A percentile compares a stretch with the other conserved stretches of the same genome.
Conservation (phyloP, 2,888 invertebrate species). For the Bellardia pandia region DNA sequence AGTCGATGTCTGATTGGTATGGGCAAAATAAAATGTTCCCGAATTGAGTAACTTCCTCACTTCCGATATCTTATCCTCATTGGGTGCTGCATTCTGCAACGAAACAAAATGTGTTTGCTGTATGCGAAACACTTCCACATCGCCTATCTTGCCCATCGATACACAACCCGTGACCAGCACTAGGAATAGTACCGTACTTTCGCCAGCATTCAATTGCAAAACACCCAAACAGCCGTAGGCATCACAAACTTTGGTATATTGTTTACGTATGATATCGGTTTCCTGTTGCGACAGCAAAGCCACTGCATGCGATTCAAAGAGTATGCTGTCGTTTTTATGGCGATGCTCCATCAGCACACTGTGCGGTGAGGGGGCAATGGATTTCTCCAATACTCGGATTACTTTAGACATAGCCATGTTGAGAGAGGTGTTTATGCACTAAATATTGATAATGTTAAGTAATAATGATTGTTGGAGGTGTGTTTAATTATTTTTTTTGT, state of each 20-base stretch:
- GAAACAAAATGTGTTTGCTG: slow-evolving; percentile 96
- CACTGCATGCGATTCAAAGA: slow-evolving; percentile 96
- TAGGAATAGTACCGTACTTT: slow-evolving; percentile 93
- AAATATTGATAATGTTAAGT: not conserved
- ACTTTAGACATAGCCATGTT: slow-evolving; percentile 97
- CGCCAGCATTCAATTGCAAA: slow-evolving; percentile 93
- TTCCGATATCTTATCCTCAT: slow-evolving; percentile 87
- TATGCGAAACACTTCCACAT: slow-evolving; percentile 97
- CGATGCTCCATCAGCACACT: slow-evolving; percentile 95
- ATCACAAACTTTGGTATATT: slow-evolving; percentile 95
- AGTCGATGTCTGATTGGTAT: slow-evolving; percentile 77
- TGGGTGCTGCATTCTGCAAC: slow-evolving; percentile 88
- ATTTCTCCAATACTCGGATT: slow-evolving; percentile 95
- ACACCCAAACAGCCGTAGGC: slow-evolving; percentile 98
- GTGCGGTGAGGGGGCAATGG: slow-evolving; percentile 93
- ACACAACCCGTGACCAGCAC: slow-evolving; percentile 98
- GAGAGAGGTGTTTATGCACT: not conserved
- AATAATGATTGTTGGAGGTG: not conserved
- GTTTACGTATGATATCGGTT: slow-evolving; percentile 94
- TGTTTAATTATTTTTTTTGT: not conserved
- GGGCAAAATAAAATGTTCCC: slow-evolving; percentile 99
- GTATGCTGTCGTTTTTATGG: slow-evolving; percentile 92
- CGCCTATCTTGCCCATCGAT: slow-evolving; percentile 97
- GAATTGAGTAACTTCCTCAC: slow-evolving; percentile 96
- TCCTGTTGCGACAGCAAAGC: slow-evolving; percentile 89